A percentile compares a stretch with the other conserved stretches of the same genome.
These are phyloP conservation scores for Ooceraea biroi DNA, from an alignment of 1,140 invertebrate species.

Conservation along the genomic window DNA sequence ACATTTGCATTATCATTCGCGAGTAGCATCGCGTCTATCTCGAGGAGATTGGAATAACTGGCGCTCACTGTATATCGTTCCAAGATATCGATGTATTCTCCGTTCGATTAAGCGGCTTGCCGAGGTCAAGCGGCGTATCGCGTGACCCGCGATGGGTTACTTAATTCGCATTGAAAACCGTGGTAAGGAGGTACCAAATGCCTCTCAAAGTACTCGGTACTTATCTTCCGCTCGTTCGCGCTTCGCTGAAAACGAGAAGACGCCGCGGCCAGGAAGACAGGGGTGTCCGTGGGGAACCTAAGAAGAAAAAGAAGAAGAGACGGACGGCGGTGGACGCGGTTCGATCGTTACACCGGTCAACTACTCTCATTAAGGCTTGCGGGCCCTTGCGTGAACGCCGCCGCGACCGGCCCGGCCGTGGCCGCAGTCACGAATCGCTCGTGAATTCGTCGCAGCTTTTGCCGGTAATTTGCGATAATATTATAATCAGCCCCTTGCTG, in stretches of 20 bases:
- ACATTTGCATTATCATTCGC: slow-evolving; percentile 30
- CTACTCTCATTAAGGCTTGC: slow-evolving; percentile 70
- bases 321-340: slow-evolving; percentile 58
- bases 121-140: slow-evolving; percentile 70
- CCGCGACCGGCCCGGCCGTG: slow-evolving; percentile 40
- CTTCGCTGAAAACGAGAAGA: slow-evolving; percentile 58
- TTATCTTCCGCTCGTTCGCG: slow-evolving; percentile 62
- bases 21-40: not conserved
- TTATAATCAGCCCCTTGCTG: slow-evolving; percentile 78
- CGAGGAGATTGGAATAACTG: slow-evolving; percentile 31
- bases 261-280: slow-evolving; percentile 23
- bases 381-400: slow-evolving; percentile 54
- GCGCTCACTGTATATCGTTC: slow-evolving; percentile 11
- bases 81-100: slow-evolving; percentile 35
- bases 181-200: slow-evolving; percentile 70
- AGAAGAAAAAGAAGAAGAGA: slow-evolving; percentile 38
- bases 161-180: slow-evolving; percentile 70
- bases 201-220: slow-evolving; percentile 68
- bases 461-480: slow-evolving; percentile 80
- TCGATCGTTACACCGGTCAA: slow-evolving; percentile 64
- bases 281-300: not conserved
- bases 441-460: slow-evolving; percentile 78
- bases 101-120: slow-evolving; percentile 45
- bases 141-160: slow-evolving; percentile 66
- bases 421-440: slow-evolving; percentile 58